Conservation (phyloP, 2,113 vertebrate genomes). For the Philantomba maxwellii region DNA sequence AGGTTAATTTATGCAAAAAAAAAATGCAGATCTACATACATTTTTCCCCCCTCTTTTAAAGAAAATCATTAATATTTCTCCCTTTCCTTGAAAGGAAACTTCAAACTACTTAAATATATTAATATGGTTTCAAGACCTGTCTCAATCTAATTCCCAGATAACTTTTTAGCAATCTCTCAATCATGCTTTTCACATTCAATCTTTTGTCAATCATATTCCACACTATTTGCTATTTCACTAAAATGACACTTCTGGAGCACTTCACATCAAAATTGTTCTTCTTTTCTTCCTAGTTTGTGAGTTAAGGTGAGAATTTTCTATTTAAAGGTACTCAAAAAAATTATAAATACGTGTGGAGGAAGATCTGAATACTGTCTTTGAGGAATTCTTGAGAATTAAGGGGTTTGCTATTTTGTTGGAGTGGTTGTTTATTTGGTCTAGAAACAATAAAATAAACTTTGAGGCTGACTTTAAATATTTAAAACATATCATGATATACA, state of each 20-base stretch:
- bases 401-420: not conserved
- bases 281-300: not conserved
- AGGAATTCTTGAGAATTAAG: not conserved
- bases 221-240: not conserved
- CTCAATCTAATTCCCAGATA: not conserved
- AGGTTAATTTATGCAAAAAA: not conserved
- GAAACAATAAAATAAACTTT: not conserved
- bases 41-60: not conserved
- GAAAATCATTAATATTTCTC: not conserved
- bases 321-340: not conserved
- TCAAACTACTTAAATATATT: not conserved
- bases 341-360: not conserved
- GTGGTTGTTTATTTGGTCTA: not conserved
- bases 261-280: not conserved
- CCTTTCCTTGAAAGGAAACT: not conserved
- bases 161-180: not conserved
- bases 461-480: not conserved
- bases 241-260: not conserved
- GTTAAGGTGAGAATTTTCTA: not conserved
- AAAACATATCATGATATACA: not conserved
- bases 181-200: not conserved
- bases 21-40: not conserved
- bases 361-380: not conserved
- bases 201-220: not conserved
- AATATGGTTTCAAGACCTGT: not conserved